Conservation (phyloP, 2,113 vertebrate genomes). For the Scytalopus superciliaris region DNA sequence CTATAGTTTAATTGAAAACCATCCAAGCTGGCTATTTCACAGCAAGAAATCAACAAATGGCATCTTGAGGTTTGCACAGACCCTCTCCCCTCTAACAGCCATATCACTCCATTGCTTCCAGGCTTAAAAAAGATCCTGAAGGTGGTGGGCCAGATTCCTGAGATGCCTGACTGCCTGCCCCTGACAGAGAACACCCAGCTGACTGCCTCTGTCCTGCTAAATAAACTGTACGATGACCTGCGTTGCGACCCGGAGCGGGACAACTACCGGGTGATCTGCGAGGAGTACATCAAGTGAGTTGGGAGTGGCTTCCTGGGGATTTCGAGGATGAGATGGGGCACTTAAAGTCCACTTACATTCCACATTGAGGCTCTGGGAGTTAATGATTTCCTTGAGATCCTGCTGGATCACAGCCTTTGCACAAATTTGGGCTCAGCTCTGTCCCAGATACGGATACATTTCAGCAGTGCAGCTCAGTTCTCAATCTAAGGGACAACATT, state of each 20-base stretch:
- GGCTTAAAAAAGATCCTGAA: slow-evolving; percentile 96
- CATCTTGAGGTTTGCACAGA: neutral
- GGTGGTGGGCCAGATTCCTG: slow-evolving; percentile 91
- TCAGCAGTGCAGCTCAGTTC: neutral
- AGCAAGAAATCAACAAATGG: neutral
- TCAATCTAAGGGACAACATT: rapidly evolving
- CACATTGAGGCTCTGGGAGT: neutral
- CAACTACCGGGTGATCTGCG: slow-evolving; percentile 87
- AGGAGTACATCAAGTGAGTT: slow-evolving; percentile 90
- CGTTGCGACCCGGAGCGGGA: slow-evolving; percentile 90
- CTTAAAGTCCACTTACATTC: neutral
- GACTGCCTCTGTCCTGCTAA: slow-evolving; percentile 91
- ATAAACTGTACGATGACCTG: slow-evolving; percentile 90
- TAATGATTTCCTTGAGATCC: neutral
- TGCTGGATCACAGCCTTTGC: neutral
- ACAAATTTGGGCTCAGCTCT: neutral
- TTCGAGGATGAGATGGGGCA: neutral
- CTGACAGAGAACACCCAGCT: slow-evolving; percentile 93
- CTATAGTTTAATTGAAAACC: neutral
- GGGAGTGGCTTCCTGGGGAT: neutral
- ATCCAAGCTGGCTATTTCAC: neutral
- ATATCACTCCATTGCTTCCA: neutral
- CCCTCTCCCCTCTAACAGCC: neutral
- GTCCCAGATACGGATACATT: neutral
- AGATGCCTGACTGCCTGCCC: slow-evolving; percentile 88